Evolutionary conservation across 2,888 invertebrate genomes (phyloP).

Genomic region (Tromatobia lineatoria): DNA sequence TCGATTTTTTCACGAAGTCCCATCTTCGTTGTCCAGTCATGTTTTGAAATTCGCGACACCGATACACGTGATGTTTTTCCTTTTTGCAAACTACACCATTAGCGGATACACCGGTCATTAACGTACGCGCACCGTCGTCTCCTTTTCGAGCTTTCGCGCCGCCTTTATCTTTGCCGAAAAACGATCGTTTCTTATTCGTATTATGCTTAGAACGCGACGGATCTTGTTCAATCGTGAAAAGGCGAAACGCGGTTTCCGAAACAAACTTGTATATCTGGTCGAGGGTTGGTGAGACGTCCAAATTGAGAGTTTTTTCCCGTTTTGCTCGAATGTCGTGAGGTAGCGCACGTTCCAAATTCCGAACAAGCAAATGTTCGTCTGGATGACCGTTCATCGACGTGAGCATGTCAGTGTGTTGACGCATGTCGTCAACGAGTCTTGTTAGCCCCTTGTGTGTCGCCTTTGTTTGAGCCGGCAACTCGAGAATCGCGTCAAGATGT

Average conservation of each 20-base stretch:
- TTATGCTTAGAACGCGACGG: conserved; percentile 45
- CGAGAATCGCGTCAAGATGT: conserved; percentile 63
- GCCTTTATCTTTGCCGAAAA: conserved; percentile 33
- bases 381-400: too few relatives aligned
- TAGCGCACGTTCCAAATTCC: conserved; percentile 30
- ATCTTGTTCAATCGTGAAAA: conserved; percentile 58
- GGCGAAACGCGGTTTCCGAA: conserved; percentile 55
- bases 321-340: conserved; percentile 42
- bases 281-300: conserved; percentile 35
- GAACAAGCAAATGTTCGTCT: too few relatives aligned
- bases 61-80: conserved; percentile 6
- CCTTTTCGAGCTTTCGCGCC: conserved; percentile 35
- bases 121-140: conserved; percentile 49
- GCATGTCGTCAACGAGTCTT: conserved; percentile 59
- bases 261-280: conserved; percentile 34
- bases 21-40: conserved; percentile 40
- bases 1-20: conserved; percentile 52
- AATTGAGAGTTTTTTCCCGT: conserved; percentile 59
- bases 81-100: conserved; percentile 49
- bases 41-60: conserved; percentile 54
- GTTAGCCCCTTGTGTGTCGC: conserved; percentile 51
- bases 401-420: background rate
- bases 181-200: conserved; percentile 35
- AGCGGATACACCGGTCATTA: conserved; percentile 34
- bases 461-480: conserved; percentile 39